A percentile compares a stretch with the other conserved stretches of the same genome.
Conservation (phyloP, 2,113 vertebrate species). For the Gymnobelideus leadbeateri region DNA sequence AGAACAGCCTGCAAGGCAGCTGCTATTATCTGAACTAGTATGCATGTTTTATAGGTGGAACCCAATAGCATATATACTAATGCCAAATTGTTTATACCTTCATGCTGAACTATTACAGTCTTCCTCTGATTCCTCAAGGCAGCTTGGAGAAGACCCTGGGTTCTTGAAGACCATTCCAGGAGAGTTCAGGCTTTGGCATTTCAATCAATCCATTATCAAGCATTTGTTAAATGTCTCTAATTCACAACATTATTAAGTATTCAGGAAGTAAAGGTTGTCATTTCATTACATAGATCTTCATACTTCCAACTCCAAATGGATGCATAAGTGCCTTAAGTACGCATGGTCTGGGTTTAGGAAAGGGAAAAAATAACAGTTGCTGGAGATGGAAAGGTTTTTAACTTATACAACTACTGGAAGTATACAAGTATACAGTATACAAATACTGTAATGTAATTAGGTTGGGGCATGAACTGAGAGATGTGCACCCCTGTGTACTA, state of each 20-base stretch:
- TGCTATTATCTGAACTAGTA: constrained; percentile 31
- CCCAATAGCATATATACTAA: constrained; percentile 17
- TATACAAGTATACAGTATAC: too few species aligned
- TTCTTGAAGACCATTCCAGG: neutral
- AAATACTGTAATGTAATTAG: constrained; percentile 10
- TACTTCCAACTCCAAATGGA: neutral
- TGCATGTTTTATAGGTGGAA: neutral
- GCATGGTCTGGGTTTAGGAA: neutral
- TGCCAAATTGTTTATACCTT: neutral
- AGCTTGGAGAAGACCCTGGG: neutral
- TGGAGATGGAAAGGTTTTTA: too few species aligned
- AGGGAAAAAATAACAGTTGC: too few species aligned
- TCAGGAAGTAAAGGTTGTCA: neutral
- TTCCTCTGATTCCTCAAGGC: neutral
- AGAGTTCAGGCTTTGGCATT: neutral
- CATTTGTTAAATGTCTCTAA: neutral
- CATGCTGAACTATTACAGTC: neutral
- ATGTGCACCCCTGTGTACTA: neutral
- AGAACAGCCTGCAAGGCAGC: neutral
- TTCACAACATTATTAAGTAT: neutral
- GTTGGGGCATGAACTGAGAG: neutral
- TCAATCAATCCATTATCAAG: neutral
- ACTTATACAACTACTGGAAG: too few species aligned
- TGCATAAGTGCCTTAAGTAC: constrained; percentile 9
- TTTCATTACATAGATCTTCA: constrained; percentile 43